Conservation (phyloP, 2,113 vertebrate genomes). For the Neolamprologus modestus region DNA sequence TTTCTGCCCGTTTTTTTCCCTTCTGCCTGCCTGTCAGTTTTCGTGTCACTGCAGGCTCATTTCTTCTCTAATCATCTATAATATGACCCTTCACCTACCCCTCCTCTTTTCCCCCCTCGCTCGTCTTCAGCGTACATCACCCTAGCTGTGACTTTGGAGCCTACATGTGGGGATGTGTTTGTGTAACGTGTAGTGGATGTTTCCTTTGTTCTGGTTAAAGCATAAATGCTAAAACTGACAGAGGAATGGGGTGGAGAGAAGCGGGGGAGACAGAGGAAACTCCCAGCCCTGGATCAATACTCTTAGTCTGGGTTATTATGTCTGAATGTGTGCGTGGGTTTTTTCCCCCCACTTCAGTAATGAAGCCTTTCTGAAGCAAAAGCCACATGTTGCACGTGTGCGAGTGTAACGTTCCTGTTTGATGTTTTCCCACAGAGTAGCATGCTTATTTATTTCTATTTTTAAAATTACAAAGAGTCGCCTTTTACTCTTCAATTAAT, state of each 20-base stretch:
- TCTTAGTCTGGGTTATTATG: neutral
- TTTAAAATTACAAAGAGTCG: neutral
- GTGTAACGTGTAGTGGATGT: neutral
- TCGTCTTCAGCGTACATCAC: neutral
- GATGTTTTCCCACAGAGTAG: neutral
- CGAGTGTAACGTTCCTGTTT: neutral
- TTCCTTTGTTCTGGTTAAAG: slow-evolving; percentile 31
- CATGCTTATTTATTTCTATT: neutral
- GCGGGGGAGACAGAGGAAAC: neutral
- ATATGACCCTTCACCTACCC: neutral
- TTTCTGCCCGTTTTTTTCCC: neutral
- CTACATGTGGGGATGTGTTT: neutral
- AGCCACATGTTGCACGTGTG: neutral
- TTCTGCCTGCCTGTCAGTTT: neutral
- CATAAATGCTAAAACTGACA: neutral
- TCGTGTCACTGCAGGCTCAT: neutral
- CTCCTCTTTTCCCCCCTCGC: fast-evolving
- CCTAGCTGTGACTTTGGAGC: neutral
- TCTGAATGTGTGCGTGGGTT: neutral
- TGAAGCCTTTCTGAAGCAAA: neutral
- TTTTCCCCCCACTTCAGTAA: neutral
- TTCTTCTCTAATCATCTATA: neutral
- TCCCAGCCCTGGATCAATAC: neutral
- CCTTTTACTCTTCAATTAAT: neutral
- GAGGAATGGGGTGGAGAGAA: neutral